Evolutionary conservation across 2,797 vertebrate species (phyloP).

Genomic region (Gila robusta): DNA sequence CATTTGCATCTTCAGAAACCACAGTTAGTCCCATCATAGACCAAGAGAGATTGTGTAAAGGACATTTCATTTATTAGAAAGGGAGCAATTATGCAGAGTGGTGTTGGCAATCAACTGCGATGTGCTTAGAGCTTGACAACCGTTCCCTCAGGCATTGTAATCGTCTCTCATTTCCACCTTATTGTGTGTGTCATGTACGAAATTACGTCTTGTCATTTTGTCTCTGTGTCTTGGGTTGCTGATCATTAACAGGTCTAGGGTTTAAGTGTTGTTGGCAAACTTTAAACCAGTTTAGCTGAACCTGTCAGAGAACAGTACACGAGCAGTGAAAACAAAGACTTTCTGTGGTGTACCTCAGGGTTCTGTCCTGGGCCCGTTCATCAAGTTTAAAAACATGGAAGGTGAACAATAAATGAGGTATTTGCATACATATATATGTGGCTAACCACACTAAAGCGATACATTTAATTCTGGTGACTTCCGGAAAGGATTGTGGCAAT

Average conservation of each 20-base stretch:
- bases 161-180: constrained; percentile 22
- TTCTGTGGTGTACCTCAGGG: constrained; percentile 25
- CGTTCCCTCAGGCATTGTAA: constrained; percentile 10
- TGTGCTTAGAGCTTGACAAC: background rate
- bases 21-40: constrained; percentile 54
- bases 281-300: background rate
- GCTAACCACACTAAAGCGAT: background rate
- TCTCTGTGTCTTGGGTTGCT: background rate
- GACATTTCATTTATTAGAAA: constrained; percentile 66
- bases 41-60: constrained; percentile 60
- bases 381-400: constrained; percentile 11
- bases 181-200: constrained; percentile 11
- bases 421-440: background rate
- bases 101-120: constrained; percentile 57
- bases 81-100: constrained; percentile 65
- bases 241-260: constrained; percentile 7
- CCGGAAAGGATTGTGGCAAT: too few species aligned
- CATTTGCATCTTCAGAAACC: constrained; percentile 52
- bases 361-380: background rate
- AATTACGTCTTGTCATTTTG: constrained; percentile 28
- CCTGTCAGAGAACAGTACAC: background rate
- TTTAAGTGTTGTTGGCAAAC: background rate
- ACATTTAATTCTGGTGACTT: background rate
- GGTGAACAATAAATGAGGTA: background rate
- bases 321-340: background rate